Evolutionary conservation across 2,888 invertebrate genomes (phyloP).

Genomic region (Hofmannophila pseudospretella): DNA sequence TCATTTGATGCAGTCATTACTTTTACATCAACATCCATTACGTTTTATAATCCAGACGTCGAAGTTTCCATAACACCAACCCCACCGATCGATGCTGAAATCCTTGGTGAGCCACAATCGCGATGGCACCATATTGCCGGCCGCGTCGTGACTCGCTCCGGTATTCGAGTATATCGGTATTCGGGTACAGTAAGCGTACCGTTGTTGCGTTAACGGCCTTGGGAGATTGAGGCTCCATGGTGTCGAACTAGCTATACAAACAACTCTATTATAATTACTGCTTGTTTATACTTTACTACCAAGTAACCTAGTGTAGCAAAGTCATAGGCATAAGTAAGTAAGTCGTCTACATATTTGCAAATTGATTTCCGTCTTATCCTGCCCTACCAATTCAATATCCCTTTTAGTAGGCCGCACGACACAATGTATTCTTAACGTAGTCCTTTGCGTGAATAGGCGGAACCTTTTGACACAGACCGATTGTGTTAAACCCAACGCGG

Average conservation of each 20-base stretch:
- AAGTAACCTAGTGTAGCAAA: too few relatives aligned
- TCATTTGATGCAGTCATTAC: conserved; percentile 7
- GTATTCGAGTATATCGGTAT: conserved; percentile 36
- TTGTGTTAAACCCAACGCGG: conserved; percentile 21
- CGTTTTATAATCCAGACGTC: conserved; percentile 12
- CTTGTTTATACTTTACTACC: background rate
- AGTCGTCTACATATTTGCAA: too few relatives aligned
- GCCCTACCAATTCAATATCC: background rate
- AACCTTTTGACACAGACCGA: conserved; percentile 15
- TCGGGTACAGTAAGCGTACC: conserved; percentile 55
- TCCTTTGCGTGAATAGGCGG: conserved; percentile 10
- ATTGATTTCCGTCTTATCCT: too few relatives aligned
- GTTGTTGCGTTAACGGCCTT: conserved; percentile 62
- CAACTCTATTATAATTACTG: background rate
- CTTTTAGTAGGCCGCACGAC: background rate
- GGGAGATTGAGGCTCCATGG: conserved; percentile 38
- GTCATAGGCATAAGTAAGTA: too few relatives aligned
- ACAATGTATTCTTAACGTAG: background rate
- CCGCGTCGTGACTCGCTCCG: conserved; percentile 54
- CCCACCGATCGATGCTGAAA: conserved; percentile 30
- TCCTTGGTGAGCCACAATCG: conserved; percentile 28
- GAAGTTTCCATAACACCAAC: conserved; percentile 8
- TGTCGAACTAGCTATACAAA: conserved; percentile 14
- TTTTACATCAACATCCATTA: conserved; percentile 15
- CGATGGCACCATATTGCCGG: conserved; percentile 34